phyloP scores from a whole-genome alignment of 35 echinoderm and acorn worm species.

The Eucidaris tribuloides region DNA sequence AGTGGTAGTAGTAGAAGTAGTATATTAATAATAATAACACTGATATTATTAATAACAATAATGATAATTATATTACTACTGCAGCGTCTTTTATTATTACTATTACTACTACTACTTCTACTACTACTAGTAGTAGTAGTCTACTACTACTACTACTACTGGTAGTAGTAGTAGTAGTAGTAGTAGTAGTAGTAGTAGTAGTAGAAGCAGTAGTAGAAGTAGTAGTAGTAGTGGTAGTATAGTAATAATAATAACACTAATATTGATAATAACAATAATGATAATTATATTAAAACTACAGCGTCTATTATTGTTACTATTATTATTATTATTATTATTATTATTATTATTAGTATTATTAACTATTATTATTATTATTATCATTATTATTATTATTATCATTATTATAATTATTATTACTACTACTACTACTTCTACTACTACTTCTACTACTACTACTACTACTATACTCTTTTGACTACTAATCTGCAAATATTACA shows the following conservation, averaged over 20 bases:
- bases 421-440: neutral
- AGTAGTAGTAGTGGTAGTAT: neutral
- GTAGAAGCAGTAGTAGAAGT: too few species aligned
- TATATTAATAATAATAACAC: neutral
- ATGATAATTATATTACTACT: neutral
- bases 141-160: neutral
- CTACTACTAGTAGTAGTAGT: neutral
- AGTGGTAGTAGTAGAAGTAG: neutral
- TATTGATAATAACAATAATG: too few species aligned
- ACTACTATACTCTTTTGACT: too few species aligned
- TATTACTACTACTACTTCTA: neutral
- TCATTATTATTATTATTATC: neutral
- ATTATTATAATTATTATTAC: neutral
- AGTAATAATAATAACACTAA: too few species aligned
- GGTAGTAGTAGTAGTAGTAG: neutral
- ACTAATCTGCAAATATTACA: too few species aligned
- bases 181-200: neutral
- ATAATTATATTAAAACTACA: neutral
- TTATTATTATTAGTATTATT: too few species aligned
- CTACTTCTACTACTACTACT: neutral
- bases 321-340: constrained; percentile 1
- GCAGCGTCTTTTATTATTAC: neutral
- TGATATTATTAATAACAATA: neutral
- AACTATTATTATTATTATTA: too few species aligned
- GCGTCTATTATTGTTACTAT: neutral